Evolutionary conservation across 2,888 invertebrate species (phyloP), one percentile per base, ranked within the genome.

Genomic region (Punctoribates punctum): DNA sequence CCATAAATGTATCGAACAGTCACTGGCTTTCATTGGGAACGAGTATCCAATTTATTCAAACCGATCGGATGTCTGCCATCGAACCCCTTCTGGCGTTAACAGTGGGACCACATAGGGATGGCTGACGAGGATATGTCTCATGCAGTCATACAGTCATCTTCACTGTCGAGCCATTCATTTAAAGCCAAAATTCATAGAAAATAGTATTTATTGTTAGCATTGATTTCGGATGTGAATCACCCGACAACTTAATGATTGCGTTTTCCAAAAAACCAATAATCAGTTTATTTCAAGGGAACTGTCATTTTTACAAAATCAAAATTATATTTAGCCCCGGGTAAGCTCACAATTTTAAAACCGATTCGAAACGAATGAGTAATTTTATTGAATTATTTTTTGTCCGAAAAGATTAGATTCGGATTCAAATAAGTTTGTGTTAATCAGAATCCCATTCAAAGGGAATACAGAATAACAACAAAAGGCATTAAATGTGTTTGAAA

Each of bases 21-120:
- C 42, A 42, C 11, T 42, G 34, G 15, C 38, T 70, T 42, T 38
- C n/a, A 42, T 70, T 27, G 23, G 23, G 60, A 34, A 62, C 27
- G 62, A 42, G 70, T 46, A 42, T 70, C 70, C 70, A 70, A 70
- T 70, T 70, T 42, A 70, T 70, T 70, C 70, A 46, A 70, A 70
- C 34, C 70, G 11, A 70, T 70, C 70, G 70, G 42, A 70, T 70
- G 42, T 70, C 70, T 70, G 70, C 42, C 42, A 70, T 42, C 11
- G 65, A 70, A 70, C 70, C 42, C 70, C 70, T 65, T 70, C 70
- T 70, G 70, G 70, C 70, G 34, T 9, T 62, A 20, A 70, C 42
- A 23, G 70, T 70, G 42, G 70, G 70, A 70, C 70, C 70, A 42
- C 70, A 70, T 70, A 42, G 70, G 70, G 46, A 62, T 62, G 62